Conservation (phyloP, 1,140 invertebrate species). For the Lucilia sericata region DNA sequence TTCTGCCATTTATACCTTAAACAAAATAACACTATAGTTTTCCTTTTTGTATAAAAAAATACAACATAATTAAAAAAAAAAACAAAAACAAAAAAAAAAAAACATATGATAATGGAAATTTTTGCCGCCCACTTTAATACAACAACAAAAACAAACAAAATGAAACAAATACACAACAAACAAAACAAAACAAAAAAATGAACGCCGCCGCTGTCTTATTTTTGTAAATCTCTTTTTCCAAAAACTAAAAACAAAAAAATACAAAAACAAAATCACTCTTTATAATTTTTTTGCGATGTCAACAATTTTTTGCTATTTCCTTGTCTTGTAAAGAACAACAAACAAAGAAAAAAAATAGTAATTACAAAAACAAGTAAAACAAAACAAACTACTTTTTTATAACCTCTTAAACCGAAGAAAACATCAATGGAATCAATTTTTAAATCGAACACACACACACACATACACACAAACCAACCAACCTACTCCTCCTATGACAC, state of each 20-base stretch:
- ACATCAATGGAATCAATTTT: neutral
- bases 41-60: conserved; percentile 25
- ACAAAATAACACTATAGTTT: conserved; percentile 30
- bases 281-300: conserved; percentile 63
- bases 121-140: conserved; percentile 43
- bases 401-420: conserved; percentile 30
- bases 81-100: neutral
- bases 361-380: conserved; percentile 34
- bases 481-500: too few relatives aligned
- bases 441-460: too few relatives aligned
- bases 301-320: conserved; percentile 63
- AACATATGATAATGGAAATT: conserved; percentile 38
- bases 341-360: conserved; percentile 29
- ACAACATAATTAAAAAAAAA: neutral
- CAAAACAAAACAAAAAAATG: conserved; percentile 50
- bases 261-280: conserved; percentile 27
- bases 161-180: conserved; percentile 40
- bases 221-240: conserved; percentile 40
- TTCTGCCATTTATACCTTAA: conserved; percentile 42
- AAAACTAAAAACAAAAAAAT: neutral
- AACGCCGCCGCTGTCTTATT: conserved; percentile 56
- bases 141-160: conserved; percentile 22
- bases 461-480: too few relatives aligned
- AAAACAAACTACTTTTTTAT: conserved; percentile 32
- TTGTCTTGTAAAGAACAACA: conserved; percentile 13